phyloP scores from a whole-genome alignment of 1,140 invertebrate species.

The Cyphomyrmex costatus region DNA sequence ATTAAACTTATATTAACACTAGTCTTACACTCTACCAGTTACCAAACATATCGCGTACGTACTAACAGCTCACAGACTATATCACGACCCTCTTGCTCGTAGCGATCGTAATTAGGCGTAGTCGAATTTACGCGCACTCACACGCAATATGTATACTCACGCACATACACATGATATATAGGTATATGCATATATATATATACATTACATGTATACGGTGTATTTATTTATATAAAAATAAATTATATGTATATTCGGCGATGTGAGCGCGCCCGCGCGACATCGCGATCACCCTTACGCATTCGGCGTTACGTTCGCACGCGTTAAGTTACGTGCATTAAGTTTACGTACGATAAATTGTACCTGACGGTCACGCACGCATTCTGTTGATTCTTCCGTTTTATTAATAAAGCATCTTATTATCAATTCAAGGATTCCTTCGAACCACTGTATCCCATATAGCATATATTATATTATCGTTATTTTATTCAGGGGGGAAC shows the following conservation, averaged over 20 bases:
- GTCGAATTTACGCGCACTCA: slow-evolving; percentile 39
- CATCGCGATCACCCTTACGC: slow-evolving; percentile 44
- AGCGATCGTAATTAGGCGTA: slow-evolving; percentile 64
- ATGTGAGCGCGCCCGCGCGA: slow-evolving; percentile 18
- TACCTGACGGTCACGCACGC: slow-evolving; percentile 76
- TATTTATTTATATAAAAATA: slow-evolving; percentile 52
- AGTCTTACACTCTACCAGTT: slow-evolving; percentile 76
- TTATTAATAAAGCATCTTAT: slow-evolving; percentile 75
- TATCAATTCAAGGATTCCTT: slow-evolving; percentile 35
- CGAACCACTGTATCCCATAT: slow-evolving; percentile 1
- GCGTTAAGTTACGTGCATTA: slow-evolving; percentile 49
- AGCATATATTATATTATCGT: too few species aligned
- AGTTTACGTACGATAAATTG: slow-evolving; percentile 75
- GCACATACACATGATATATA: slow-evolving; percentile 33
- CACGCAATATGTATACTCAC: slow-evolving; percentile 15
- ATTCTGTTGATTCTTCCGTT: slow-evolving; percentile 77
- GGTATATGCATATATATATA: slow-evolving; percentile 29
- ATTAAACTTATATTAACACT: slow-evolving; percentile 70
- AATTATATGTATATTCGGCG: slow-evolving; percentile 42
- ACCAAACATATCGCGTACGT: slow-evolving; percentile 75
- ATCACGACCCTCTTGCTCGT: slow-evolving; percentile 46
- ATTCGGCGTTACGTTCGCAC: slow-evolving; percentile 60
- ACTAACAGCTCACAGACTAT: slow-evolving; percentile 50
- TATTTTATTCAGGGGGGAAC: background rate
- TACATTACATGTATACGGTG: slow-evolving; percentile 24